phyloP scores from a whole-genome alignment of 92 coral and sea anemone species.

The Epizoanthus ramosus region DNA sequence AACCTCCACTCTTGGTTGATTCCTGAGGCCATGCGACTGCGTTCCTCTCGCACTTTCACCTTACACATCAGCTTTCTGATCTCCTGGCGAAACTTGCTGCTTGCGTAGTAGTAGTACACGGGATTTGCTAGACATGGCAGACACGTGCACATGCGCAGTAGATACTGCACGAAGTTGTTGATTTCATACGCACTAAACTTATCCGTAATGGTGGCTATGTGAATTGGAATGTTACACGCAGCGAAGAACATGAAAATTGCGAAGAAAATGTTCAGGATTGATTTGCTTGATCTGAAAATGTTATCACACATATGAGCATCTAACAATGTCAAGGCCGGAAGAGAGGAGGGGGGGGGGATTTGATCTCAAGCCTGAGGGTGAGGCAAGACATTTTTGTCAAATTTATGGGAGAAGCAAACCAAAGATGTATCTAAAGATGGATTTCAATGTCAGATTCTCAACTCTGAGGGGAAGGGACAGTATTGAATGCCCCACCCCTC shows the following conservation, averaged over 20 bases:
- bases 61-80: slow-evolving; percentile 9
- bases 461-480: no score
- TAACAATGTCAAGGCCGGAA: no score
- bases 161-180: slow-evolving; percentile 26
- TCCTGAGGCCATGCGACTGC: slow-evolving; percentile 16
- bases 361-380: no score
- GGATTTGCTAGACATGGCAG: slow-evolving; percentile 27
- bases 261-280: slow-evolving; percentile 33
- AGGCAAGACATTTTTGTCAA: no score
- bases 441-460: no score
- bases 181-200: slow-evolving; percentile 33
- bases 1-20: slow-evolving; percentile 38
- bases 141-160: slow-evolving; percentile 38
- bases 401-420: no score
- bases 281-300: slow-evolving; percentile 29
- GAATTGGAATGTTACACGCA: slow-evolving; percentile 30
- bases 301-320: neutral
- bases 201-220: slow-evolving; percentile 26
- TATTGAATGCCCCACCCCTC: no score
- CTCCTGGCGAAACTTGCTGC: slow-evolving; percentile 31
- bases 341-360: no score
- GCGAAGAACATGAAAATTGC: slow-evolving; percentile 35
- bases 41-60: slow-evolving; percentile 14
- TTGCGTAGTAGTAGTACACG: slow-evolving; percentile 31
- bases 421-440: no score